Evolutionary conservation across 2,888 invertebrate genomes (phyloP), one percentile per base, ranked within the genome.

Genomic region (Papilio gigon): DNA sequence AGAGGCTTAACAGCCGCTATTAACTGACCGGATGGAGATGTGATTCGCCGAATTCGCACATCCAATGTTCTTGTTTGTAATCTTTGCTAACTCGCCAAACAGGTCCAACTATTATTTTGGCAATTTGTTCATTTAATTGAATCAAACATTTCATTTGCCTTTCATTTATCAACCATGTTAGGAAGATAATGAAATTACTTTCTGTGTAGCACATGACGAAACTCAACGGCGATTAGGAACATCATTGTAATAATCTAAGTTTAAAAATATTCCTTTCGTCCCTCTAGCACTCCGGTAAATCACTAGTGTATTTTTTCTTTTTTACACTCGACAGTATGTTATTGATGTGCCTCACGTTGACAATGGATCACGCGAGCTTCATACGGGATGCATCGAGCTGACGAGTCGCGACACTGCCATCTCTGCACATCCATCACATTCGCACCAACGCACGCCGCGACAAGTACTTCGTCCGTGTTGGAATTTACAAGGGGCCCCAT

Each of bases 1-100:
- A 44, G 3, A 37, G 14, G 12, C 47, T 47, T 47, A 47, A 47
- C 47, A 22, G 20, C 22, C 12, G 4, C 47, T 22, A 44, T 44
- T 44, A 47, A 47, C 47, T 47, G 47, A 47, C 47, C 47, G 47
- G 47, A 47, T 22, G 22, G 47, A 47, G 47, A 47, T 47, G 47
- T 47, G 47, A 47, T 47, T 47, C 8, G 22, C 22, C 22, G 47
- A 47, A 22, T 22, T 22, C 22, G 47, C 47, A 22, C 47, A 22
- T 47, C 47, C 47, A 11, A 3, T 47, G 22, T 47, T 22, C 47
- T 47, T 22, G 47, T 47, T 22, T 22, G 47, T 47, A 22, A 47
- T 47, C 22, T 22, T 47, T 47, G 47, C 47, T 47, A 22, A 47
- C 47, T 47, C 47, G 4, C 9, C 2, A 20, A 22, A 11, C 47